Evolutionary conservation across 2,113 vertebrate genomes (phyloP).

Genomic region (Psittacula cyanocephala): DNA sequence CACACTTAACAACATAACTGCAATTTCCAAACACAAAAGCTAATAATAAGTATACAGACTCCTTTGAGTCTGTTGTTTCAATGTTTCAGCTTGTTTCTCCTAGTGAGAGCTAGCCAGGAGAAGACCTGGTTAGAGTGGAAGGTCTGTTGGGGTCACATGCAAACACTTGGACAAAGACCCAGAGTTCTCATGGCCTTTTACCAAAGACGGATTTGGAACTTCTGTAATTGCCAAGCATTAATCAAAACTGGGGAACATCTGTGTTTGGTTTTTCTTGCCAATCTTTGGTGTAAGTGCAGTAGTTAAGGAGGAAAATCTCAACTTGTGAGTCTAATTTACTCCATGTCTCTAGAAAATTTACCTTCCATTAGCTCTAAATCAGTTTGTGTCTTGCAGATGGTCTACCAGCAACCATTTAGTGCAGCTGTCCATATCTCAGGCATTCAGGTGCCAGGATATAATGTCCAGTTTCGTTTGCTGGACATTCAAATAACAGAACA

Average conservation of each 20-base stretch:
- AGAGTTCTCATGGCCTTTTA: not conserved
- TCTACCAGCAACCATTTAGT: not conserved
- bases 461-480: not conserved
- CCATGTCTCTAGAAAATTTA: not conserved
- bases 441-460: not conserved
- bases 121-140: not conserved
- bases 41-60: not conserved
- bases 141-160: not conserved
- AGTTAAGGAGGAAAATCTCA: not conserved
- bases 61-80: not conserved
- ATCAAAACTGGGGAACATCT: not conserved
- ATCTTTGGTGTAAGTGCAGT: not conserved
- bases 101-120: not conserved
- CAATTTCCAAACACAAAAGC: not conserved
- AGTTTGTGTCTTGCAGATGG: conserved; percentile 4
- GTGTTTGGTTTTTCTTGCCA: not conserved
- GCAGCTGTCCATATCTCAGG: not conserved
- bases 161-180: not conserved
- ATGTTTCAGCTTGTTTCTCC: not conserved
- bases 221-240: not conserved
- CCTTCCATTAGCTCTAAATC: not conserved
- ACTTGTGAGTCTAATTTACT: not conserved
- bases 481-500: not conserved
- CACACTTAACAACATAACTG: not conserved
- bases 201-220: not conserved